Base-by-base conservation (phyloP, 2,888 invertebrate genomes). In the Ditylenchus weischeri region DNA sequence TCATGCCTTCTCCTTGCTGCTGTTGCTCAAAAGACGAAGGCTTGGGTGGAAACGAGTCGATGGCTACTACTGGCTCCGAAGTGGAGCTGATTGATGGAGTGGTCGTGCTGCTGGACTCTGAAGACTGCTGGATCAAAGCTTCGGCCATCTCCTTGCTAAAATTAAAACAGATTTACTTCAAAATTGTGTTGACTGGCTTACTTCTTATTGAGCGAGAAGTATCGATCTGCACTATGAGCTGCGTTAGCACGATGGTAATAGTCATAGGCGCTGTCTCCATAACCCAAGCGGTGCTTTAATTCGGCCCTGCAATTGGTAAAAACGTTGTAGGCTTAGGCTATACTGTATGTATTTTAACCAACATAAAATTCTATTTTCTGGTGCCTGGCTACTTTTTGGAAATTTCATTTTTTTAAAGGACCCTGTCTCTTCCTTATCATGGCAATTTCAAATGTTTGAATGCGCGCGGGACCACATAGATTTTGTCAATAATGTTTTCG, bases 231-330 rank as follows among this genome's bases (percentile, higher is more conserved):
- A 19, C 15, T 59, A 10, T 19, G 19, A 11, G 8, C 48, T 3
- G 62, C 51, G 21, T 58, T 36, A 23, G 62, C 62, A 13, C 63
- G 67, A 35, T 62, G 60, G 58, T 69, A 69, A 49, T 69, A 69
- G 57, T 69, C 67, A 50, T 47, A 59, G 6, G 57, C 48, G 15
- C 58, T 65, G 36, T 49, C 57, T 23, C 65, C 65, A 43, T 73
- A 76, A 19, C 75, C 75, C 76, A 80, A 73, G 49, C 79, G 66
- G 62, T 80, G 80, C 36, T 79, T 76, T 61, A 80, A 71, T 65
- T 80, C 78, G 19, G 80, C 80, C 72, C 72, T 73, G 62, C 57
- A 73, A 61, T 29, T 29, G 29, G 29, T 29, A 5, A 29, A n/a
- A 29, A 4, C 5, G 29, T 29, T 29, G 29, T 29, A 29, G 29